Percentiles rank a stretch among this genome's conserved stretches.
Conservation (phyloP, 2,888 invertebrate species). For the Drosophila ezoana region DNA sequence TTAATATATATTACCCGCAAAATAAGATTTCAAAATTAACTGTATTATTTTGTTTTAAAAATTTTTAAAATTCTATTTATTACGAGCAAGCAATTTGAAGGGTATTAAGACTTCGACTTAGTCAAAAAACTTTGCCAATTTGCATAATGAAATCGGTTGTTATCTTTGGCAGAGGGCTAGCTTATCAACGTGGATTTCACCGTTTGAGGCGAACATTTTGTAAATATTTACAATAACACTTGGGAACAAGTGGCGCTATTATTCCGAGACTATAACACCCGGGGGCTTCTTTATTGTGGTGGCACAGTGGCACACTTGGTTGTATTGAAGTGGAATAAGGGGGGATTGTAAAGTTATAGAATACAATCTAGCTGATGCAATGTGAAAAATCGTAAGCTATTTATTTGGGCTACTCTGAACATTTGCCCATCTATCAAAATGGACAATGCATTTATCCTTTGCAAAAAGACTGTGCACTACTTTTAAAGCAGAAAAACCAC, state of each 20-base stretch:
- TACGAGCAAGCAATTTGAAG: too few species aligned
- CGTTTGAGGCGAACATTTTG: conserved; percentile 7
- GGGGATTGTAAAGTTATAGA: not conserved
- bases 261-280: conserved; percentile 1
- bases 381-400: conserved; percentile 26
- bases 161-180: conserved; percentile 19
- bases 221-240: conserved; percentile 39
- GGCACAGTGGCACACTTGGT: not conserved
- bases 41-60: too few species aligned
- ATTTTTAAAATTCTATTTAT: too few species aligned
- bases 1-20: too few species aligned
- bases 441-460: conserved; percentile 47
- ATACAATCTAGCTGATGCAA: conserved; percentile 1
- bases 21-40: too few species aligned
- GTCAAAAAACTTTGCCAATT: not conserved
- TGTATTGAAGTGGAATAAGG: conserved; percentile 1
- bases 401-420: conserved; percentile 21
- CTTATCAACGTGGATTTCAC: conserved; percentile 28
- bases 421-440: conserved; percentile 40
- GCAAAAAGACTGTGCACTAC: conserved; percentile 22
- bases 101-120: too few species aligned
- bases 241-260: conserved; percentile 25
- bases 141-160: conserved; percentile 31
- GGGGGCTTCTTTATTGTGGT: not conserved
- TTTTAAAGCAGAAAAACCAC: not conserved